A percentile compares a stretch with the other conserved stretches of the same genome.
phyloP scores from a whole-genome alignment of 2,797 vertebrate genomes.

The Eulemur rubriventer region DNA sequence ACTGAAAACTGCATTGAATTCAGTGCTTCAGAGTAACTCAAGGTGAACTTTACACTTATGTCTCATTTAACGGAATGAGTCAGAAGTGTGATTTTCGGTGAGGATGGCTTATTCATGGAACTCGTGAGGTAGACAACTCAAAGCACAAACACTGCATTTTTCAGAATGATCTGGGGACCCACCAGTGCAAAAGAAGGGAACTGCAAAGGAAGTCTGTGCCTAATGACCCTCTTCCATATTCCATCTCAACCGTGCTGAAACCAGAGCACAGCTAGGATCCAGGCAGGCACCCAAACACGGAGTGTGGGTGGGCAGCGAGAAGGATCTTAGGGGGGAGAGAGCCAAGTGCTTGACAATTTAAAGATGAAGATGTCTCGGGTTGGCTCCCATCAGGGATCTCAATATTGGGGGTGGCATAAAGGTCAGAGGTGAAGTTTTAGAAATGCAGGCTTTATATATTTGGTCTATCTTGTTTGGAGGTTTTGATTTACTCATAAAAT shows the following conservation, averaged over 20 bases:
- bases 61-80: neutral
- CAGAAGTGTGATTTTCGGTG: neutral
- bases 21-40: slow-evolving; percentile 3
- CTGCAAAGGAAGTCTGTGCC: neutral
- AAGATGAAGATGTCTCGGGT: neutral
- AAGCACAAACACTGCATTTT: neutral
- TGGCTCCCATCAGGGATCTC: neutral
- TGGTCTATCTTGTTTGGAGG: neutral
- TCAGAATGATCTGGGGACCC: neutral
- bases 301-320: neutral
- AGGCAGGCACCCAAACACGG: neutral
- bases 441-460: neutral
- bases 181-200: neutral
- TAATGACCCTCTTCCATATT: neutral
- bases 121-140: neutral
- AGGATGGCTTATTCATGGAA: neutral
- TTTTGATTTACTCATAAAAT: neutral
- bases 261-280: neutral
- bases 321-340: neutral
- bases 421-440: neutral
- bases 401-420: neutral
- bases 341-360: neutral
- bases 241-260: neutral
- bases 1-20: slow-evolving; percentile 33
- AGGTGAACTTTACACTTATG: neutral